Base-by-base conservation (phyloP, 2,888 invertebrate species). In the Proisotoma minuta region DNA sequence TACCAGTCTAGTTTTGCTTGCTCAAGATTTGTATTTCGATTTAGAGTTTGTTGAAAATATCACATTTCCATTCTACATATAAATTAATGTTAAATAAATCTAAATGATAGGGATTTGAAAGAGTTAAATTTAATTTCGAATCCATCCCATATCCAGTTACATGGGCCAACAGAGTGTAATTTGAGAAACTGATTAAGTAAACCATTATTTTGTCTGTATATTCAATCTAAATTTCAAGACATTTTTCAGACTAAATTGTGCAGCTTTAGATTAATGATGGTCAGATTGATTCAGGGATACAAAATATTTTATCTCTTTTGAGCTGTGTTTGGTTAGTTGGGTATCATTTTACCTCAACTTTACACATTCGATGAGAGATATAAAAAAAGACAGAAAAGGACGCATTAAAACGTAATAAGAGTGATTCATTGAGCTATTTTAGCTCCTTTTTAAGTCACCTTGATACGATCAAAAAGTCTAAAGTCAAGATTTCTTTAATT, bases 351-450 rank as follows among this genome's bases (percentile, higher is more conserved):
- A 43, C 43, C 43, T 43, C 43, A 12, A 12, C 18, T 43, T 43
- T 12, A 18, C 18, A 4, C 43, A 43, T 43, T 15, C 5, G 43
- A 43, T 43, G 43, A n/a, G n/a, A n/a, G n/a, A n/a, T n/a, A n/a
- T n/a, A n/a, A n/a, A n/a, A n/a, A n/a, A 43, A 43, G 20, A 50
- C 24, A 50, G 5, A 8, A 23, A 15, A 27, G 51, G 27, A 12
- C n/a, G 51, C 51, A 51, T 51, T 51, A 51, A 20, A 43, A 18
- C 4, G 15, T 49, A 51, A 51, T 51, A 51, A 51, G 51, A 51
- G 24, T 59, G 59, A 59, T 59, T 59, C 52, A 59, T 59, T 51
- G 52, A 52, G 52, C 24, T 59, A 59, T 59, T 34, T 40, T 51
- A 59, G 52, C 52, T 51, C 47, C 34, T 59, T 59, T 59, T 59